Evolutionary conservation across 2,888 invertebrate species (phyloP).

Genomic region (Apodemia mormo): DNA sequence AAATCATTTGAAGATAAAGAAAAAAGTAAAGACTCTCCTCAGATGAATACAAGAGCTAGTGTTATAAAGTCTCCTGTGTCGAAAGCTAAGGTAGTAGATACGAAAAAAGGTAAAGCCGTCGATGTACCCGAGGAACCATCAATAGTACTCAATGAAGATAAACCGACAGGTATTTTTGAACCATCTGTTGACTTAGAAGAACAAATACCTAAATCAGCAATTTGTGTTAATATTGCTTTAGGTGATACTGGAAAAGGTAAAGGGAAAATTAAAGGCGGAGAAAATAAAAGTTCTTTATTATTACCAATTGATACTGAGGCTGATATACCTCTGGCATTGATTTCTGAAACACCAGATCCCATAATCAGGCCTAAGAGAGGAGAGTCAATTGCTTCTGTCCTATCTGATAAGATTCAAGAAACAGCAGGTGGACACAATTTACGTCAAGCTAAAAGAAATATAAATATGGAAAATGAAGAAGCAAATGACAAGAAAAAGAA

Average conservation of each 20-base stretch:
- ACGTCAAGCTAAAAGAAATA: slow-evolving; percentile 70
- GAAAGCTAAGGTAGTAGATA: slow-evolving; percentile 72
- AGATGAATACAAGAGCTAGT: slow-evolving; percentile 76
- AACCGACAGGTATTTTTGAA: slow-evolving; percentile 87
- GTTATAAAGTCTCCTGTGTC: slow-evolving; percentile 82
- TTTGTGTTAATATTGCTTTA: slow-evolving; percentile 65
- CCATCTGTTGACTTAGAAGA: slow-evolving; percentile 86
- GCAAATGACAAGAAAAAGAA: slow-evolving; percentile 69
- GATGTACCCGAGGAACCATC: slow-evolving; percentile 53
- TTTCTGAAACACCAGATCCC: slow-evolving; percentile 67
- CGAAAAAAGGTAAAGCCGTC: slow-evolving; percentile 64
- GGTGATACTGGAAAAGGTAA: slow-evolving; percentile 68
- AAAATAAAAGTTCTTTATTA: slow-evolving; percentile 52
- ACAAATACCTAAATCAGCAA: slow-evolving; percentile 83
- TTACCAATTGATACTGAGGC: slow-evolving; percentile 66
- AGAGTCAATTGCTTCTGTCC: slow-evolving; percentile 72
- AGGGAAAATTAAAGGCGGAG: slow-evolving; percentile 53
- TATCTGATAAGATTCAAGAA: slow-evolving; percentile 76
- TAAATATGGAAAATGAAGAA: slow-evolving; percentile 62
- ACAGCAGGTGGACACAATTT: slow-evolving; percentile 70
- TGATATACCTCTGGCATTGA: slow-evolving; percentile 66
- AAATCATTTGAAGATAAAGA: slow-evolving; percentile 59
- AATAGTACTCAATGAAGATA: slow-evolving; percentile 69
- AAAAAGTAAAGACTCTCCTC: slow-evolving; percentile 60
- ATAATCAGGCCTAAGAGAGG: slow-evolving; percentile 69